Evolutionary conservation across 2,797 vertebrate genomes (phyloP).

Genomic region (Oophaga sylvatica): DNA sequence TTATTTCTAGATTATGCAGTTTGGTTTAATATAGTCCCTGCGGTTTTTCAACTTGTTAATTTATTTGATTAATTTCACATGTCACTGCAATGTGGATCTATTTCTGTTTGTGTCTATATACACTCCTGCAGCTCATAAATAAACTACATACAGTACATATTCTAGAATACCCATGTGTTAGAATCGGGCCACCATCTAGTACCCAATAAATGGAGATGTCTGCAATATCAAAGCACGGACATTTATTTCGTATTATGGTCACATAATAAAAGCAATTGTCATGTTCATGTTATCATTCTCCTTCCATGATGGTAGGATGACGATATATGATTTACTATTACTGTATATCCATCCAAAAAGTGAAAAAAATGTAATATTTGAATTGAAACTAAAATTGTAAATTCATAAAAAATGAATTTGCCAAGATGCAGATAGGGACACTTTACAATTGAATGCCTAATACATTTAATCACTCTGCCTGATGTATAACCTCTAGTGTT

Average conservation of each 20-base stretch:
- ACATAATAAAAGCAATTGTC: constrained; percentile 9
- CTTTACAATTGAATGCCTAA: constrained; percentile 21
- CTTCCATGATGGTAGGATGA: background rate
- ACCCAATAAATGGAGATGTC: background rate
- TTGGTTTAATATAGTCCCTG: too few relatives aligned
- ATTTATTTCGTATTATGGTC: background rate
- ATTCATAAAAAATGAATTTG: constrained; percentile 31
- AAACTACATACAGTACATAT: too few relatives aligned
- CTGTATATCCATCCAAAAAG: background rate
- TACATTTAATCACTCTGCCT: constrained; percentile 27
- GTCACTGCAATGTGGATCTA: too few relatives aligned
- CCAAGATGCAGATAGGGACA: constrained; percentile 5
- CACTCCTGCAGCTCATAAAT: too few relatives aligned
- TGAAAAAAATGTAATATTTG: background rate
- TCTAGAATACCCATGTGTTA: too few relatives aligned
- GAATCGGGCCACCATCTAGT: too few relatives aligned
- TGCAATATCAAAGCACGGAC: background rate
- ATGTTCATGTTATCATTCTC: background rate
- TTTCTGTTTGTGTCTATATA: too few relatives aligned
- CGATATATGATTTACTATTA: constrained; percentile 21
- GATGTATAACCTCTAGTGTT: background rate
- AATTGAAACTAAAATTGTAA: constrained; percentile 39
- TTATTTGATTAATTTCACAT: too few relatives aligned
- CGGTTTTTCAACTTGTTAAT: too few relatives aligned
- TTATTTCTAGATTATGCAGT: too few relatives aligned